phyloP scores from a whole-genome alignment of 2,888 invertebrate genomes.

The Rhagium mordax region DNA sequence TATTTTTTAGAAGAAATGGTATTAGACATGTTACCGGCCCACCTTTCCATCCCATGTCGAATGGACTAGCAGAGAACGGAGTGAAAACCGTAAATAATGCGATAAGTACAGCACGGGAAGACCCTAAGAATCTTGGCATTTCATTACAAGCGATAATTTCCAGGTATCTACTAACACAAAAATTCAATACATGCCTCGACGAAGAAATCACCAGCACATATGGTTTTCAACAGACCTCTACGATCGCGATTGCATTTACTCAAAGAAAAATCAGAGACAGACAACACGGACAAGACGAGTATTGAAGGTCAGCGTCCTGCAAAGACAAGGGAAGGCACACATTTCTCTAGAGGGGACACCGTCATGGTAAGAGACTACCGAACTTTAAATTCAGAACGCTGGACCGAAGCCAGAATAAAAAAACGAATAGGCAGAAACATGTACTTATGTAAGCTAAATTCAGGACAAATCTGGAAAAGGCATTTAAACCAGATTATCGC shows the following conservation, averaged over 20 bases:
- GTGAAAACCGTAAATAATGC: constrained; percentile 33
- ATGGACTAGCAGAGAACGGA: constrained; percentile 36
- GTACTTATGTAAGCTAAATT: not conserved
- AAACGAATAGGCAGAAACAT: constrained; percentile 7
- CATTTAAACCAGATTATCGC: not conserved
- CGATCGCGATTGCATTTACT: constrained; percentile 26
- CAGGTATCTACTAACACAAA: constrained; percentile 31
- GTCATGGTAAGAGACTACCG: constrained; percentile 9
- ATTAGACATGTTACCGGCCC: constrained; percentile 28
- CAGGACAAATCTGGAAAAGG: not conserved
- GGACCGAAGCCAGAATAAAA: constrained; percentile 11
- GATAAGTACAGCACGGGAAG: constrained; percentile 32
- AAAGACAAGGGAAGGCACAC: constrained; percentile 3
- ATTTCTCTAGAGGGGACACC: not conserved
- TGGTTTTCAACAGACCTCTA: constrained; percentile 28
- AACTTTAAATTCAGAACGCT: not conserved
- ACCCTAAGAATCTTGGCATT: constrained; percentile 20
- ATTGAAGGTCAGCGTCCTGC: not conserved
- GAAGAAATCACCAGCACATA: constrained; percentile 36
- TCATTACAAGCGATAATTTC: constrained; percentile 18
- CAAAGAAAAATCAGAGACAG: constrained; percentile 8
- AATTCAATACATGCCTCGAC: constrained; percentile 32
- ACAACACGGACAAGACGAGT: not conserved
- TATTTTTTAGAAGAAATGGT: constrained; percentile 26
- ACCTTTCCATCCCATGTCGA: constrained; percentile 28